A percentile compares a stretch with the other conserved stretches of the same genome.
These are phyloP conservation scores for Leptinotarsa haldemani DNA, from an alignment of 2,888 invertebrate genomes.

Conservation along the genomic window DNA sequence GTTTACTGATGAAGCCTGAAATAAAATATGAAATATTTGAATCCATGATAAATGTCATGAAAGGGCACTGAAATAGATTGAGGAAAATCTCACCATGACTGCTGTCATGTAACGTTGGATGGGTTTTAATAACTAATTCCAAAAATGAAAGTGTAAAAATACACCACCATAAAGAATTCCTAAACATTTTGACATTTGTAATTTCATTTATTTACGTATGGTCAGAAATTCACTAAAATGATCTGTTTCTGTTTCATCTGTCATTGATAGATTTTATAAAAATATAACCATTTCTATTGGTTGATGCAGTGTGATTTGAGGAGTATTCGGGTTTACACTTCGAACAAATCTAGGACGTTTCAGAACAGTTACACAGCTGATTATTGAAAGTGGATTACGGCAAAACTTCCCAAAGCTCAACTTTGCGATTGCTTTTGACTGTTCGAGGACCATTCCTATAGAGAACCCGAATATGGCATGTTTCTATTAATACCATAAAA, in stretches of 20 bases:
- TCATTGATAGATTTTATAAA: slow-evolving; percentile 47
- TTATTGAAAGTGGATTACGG: no score
- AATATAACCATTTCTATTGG: slow-evolving; percentile 1
- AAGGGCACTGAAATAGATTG: slow-evolving; percentile 42
- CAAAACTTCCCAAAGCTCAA: no score
- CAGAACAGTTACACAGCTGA: no score
- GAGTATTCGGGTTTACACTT: no score
- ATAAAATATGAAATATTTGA: slow-evolving; percentile 54
- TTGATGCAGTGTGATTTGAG: background rate
- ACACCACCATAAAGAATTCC: slow-evolving; percentile 71
- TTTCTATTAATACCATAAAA: no score
- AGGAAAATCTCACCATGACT: slow-evolving; percentile 74
- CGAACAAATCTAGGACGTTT: no score
- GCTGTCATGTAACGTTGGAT: slow-evolving; percentile 79
- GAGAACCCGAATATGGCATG: no score
- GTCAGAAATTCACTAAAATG: slow-evolving; percentile 25
- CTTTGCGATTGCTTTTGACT: no score
- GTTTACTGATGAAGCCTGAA: slow-evolving; percentile 78
- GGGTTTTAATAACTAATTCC: slow-evolving; percentile 76
- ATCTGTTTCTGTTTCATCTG: slow-evolving; percentile 40
- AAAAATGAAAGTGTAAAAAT: slow-evolving; percentile 76
- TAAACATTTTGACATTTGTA: slow-evolving; percentile 65
- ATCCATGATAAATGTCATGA: slow-evolving; percentile 44
- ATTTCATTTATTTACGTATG: slow-evolving; percentile 52
- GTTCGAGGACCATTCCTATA: no score